Base-by-base conservation (phyloP, 2,888 invertebrate genomes). In the Amblyjoppa proteus region DNA sequence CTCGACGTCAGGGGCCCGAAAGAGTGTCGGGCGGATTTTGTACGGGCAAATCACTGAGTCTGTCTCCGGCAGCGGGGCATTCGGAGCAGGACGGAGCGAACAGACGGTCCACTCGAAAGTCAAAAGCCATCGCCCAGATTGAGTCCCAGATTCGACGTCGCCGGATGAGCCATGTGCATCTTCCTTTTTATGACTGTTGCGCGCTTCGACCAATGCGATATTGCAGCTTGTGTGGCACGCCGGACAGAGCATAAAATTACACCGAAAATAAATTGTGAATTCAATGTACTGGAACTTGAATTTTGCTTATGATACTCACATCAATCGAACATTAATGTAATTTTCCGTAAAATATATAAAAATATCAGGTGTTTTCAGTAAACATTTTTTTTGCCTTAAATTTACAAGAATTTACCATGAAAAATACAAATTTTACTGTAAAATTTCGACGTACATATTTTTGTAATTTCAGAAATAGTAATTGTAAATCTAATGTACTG, bases 1-100 rank as follows among this genome's bases (percentile, higher is more conserved):
- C 66, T 53, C 76, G 73, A 80, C 58, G 66, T 83, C 80, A 56
- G 71, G 71, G 64, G 64, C 51, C 53, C 28, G 56, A 71, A 53
- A 51, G 49, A 80, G 38, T 20, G 70, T 70, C 45, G 25, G 51
- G 73, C 41, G 64, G 25, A 41, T 45, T 49, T 38, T n/a, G 53
- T 64, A 73, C 20, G 31, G 41, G 56, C 38, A n/a, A 20, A 45
- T 51, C 41, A 9, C 41, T 53, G 45, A 64, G 38, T 68, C 66
- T 45, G 66, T 53, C 76, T 69, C 38, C 41, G 25, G 56, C 51
- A 68, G 61, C 45, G 20, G 6, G 53, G 38, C 73, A 49, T 28
- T 1, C n/a, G 61, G 45, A 58, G 45, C 25, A 28, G n/a, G 56
- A 41, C 41, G 41, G 34, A 76, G 11, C 16, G 28, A 66, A 53